Evolutionary conservation across 2,797 vertebrate species (phyloP).

Genomic region (Silurus lanzhouensis): DNA sequence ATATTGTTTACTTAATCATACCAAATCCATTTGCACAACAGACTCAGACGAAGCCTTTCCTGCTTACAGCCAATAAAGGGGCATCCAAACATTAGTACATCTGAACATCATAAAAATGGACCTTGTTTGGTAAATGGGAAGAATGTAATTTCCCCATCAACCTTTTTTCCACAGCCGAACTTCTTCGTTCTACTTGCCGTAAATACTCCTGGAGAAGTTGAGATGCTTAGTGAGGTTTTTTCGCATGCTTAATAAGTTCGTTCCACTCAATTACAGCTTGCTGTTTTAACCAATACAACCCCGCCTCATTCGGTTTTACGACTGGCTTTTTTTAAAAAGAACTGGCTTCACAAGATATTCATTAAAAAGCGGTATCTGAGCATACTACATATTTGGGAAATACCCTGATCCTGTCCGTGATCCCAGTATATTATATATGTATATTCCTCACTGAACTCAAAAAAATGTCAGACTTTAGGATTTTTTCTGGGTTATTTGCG

Average conservation of each 20-base stretch:
- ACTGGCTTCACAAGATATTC: background rate
- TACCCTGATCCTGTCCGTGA: background rate
- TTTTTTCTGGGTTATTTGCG: background rate
- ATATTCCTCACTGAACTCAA: no score
- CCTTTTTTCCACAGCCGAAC: background rate
- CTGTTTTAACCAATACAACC: background rate
- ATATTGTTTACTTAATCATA: background rate
- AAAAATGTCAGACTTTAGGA: no score
- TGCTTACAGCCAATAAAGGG: background rate
- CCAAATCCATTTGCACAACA: background rate
- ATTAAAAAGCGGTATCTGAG: background rate
- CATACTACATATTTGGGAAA: background rate
- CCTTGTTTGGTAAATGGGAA: background rate
- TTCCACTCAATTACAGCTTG: background rate
- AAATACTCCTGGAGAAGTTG: background rate
- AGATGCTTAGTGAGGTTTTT: background rate
- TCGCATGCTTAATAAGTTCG: background rate
- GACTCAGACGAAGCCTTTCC: background rate
- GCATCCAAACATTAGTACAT: background rate
- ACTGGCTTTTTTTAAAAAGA: background rate
- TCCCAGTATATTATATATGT: background rate
- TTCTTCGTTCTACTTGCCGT: background rate
- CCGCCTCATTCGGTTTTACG: background rate
- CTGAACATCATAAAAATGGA: background rate
- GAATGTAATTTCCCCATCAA: background rate